A percentile compares a stretch with the other conserved stretches of the same genome.
Conservation (phyloP, 2,797 vertebrate genomes). For the Rhinoraja longicauda region DNA sequence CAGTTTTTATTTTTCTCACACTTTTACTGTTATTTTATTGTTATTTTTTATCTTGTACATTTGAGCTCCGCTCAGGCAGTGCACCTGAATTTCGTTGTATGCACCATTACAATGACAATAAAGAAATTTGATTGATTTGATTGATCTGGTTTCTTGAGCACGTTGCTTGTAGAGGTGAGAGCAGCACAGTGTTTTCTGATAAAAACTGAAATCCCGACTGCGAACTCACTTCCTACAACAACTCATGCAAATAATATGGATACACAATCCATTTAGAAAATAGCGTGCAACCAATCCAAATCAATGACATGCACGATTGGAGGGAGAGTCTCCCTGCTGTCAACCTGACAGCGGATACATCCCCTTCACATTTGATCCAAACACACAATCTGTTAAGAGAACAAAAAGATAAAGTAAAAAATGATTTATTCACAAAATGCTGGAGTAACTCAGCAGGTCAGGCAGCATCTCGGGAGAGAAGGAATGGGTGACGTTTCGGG, state of each 20-base stretch:
- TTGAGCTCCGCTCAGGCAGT: too few species aligned
- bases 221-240: not conserved
- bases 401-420: not conserved
- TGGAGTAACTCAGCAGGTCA: too few species aligned
- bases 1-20: too few species aligned
- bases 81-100: too few species aligned
- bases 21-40: too few species aligned
- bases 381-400: not conserved
- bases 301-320: not conserved
- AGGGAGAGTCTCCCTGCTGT: not conserved
- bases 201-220: not conserved
- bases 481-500: too few species aligned
- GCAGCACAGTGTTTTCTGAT: not conserved
- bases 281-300: not conserved
- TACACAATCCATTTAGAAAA: not conserved
- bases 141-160: not conserved
- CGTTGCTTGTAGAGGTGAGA: not conserved
- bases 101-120: too few species aligned
- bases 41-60: too few species aligned
- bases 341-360: not conserved
- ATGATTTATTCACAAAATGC: too few species aligned
- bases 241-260: not conserved
- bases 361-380: not conserved
- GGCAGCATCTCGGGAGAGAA: too few species aligned
- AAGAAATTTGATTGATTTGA: too few species aligned